phyloP scores from a whole-genome alignment of 1,140 invertebrate species.

The Drosophila sulfurigaster region DNA sequence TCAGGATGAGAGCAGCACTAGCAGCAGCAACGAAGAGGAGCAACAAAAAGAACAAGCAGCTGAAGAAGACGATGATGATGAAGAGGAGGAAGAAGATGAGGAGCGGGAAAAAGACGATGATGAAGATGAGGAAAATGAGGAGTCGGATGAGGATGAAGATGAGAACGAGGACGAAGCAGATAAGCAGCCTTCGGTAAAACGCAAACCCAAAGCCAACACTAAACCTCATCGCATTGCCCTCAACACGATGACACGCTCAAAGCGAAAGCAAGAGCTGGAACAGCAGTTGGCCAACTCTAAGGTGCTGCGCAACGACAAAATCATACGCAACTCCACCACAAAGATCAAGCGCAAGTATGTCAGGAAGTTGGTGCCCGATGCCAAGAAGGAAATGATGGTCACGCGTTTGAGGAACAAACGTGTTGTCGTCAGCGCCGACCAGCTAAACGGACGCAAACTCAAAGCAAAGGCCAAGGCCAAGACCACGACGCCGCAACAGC shows the following conservation, averaged over 20 bases:
- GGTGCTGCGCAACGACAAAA: slow-evolving; percentile 81
- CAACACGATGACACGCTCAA: slow-evolving; percentile 84
- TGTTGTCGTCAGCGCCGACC: slow-evolving; percentile 21
- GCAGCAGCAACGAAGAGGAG: background rate
- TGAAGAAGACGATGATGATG: slow-evolving; percentile 18
- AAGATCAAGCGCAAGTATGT: slow-evolving; percentile 80
- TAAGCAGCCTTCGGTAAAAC: background rate
- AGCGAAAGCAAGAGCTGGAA: slow-evolving; percentile 78
- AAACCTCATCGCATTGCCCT: slow-evolving; percentile 58
- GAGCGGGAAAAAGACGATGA: slow-evolving; percentile 6
- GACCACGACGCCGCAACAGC: slow-evolving; percentile 54
- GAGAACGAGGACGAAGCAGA: background rate
- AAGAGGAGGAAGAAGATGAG: slow-evolving; percentile 15
- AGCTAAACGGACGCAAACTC: slow-evolving; percentile 55
- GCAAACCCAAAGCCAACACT: slow-evolving; percentile 27
- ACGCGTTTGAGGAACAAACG: slow-evolving; percentile 66
- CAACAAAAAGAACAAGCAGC: background rate
- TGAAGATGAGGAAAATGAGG: background rate
- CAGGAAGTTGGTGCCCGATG: slow-evolving; percentile 67
- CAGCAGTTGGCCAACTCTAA: slow-evolving; percentile 83
- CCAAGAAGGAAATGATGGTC: slow-evolving; percentile 70
- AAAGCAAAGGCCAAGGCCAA: slow-evolving; percentile 21
- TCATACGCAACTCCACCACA: slow-evolving; percentile 77
- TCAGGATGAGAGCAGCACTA: background rate
- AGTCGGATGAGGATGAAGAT: slow-evolving; percentile 17